Conservation (phyloP, 2,113 vertebrate species). For the Glaucomys volans region DNA sequence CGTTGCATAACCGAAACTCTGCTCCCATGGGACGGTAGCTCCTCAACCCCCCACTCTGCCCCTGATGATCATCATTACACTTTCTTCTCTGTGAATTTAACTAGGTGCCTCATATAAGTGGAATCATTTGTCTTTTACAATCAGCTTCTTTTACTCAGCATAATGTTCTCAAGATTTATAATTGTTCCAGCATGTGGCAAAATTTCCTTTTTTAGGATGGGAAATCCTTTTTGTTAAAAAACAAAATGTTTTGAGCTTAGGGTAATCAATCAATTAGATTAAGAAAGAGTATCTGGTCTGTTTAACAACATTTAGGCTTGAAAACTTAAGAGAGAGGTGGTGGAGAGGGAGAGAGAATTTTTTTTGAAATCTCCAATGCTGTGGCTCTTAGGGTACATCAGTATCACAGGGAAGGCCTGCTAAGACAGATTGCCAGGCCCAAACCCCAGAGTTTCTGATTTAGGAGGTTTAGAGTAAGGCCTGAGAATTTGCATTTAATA, state of each 20-base stretch:
- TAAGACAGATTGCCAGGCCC: background rate
- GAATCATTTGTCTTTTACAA: background rate
- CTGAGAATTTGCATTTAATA: background rate
- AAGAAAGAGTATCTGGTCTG: background rate
- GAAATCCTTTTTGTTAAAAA: background rate
- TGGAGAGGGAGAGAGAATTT: background rate
- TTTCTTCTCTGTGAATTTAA: background rate
- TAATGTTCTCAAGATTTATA: background rate
- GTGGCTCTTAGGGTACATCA: background rate
- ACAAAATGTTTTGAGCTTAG: background rate
- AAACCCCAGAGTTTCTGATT: background rate
- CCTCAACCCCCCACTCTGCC: background rate
- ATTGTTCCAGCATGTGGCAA: background rate
- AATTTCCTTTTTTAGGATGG: background rate
- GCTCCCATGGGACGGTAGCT: background rate
- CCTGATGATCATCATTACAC: background rate
- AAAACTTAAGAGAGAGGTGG: background rate
- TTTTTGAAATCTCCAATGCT: background rate
- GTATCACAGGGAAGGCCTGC: background rate
- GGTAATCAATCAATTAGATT: background rate
- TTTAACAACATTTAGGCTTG: background rate
- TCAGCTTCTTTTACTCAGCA: background rate
- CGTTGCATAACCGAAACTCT: background rate
- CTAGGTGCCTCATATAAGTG: background rate
- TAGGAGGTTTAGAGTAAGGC: background rate